Evolutionary conservation across 2,113 vertebrate genomes (phyloP), one percentile per base, ranked within the genome.

Genomic region (Elaphurus davidianus): DNA sequence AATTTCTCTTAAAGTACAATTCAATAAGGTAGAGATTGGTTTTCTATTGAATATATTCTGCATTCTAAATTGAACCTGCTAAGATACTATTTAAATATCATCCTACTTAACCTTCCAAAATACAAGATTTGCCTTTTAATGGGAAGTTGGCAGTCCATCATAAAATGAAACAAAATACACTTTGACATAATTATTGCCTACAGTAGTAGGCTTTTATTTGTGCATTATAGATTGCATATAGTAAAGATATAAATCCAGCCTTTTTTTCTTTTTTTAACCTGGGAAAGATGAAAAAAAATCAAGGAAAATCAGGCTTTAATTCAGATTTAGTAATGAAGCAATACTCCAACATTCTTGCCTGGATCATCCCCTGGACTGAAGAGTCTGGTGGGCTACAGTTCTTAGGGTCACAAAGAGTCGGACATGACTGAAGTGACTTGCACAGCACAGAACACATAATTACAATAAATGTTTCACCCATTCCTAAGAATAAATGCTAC

Each of bases 11-110:
- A 54, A 47, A 90, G 6, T 79, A 91, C 9, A 91, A 71, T 71
- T 96, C 14, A 86, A 9, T 12, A 28, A 3, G 10, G 2, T 50
- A 50, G 45, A 88, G 30, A 94, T 88, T n/a, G 50, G 13, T 87
- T 16, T 96, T 94, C 33, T 95, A 47, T 74, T 86, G 17, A 40
- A 64, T 4, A 82, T 45, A 89, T 79, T 95, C 33, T 84, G 11
- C 33, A 81, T 96, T 96, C 50, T 91, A 96, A 97, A 96, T 94
- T 91, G 85, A 97, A 50, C n/a, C 33, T 87, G 4, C 67, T 54
- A 78, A 55, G 88, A 83, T 83, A 71, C 15, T 94, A 45, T 83
- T 94, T 96, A 89, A 97, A 96, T 91, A 57, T 19, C 67, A 78
- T 43, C 5, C 21, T 89, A 54, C 74, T 89, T 97, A 91, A 86